phyloP scores from a whole-genome alignment of 2,888 invertebrate genomes.

The Oscheius onirici region DNA sequence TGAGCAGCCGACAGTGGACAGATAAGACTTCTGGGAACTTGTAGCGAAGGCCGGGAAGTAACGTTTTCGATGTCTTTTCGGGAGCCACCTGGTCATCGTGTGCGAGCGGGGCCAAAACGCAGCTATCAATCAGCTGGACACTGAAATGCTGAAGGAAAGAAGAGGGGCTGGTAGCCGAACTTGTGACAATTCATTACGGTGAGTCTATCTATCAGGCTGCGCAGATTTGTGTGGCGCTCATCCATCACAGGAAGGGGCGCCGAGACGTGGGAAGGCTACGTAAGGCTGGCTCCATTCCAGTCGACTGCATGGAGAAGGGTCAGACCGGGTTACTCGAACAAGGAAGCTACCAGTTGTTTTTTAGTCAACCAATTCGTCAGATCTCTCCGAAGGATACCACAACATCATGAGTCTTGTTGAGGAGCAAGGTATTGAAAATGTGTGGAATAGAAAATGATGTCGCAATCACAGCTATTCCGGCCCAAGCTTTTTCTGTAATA shows the following conservation, averaged over 20 bases:
- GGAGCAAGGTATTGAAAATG: no score
- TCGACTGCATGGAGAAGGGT: constrained; percentile 4
- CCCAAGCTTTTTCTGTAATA: no score
- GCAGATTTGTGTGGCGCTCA: constrained; percentile 31
- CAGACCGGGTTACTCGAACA: not conserved
- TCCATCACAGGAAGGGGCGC: constrained; percentile 22
- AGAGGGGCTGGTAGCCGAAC: constrained; percentile 1
- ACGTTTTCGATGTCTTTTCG: no score
- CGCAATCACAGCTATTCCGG: no score
- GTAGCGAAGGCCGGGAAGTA: not conserved
- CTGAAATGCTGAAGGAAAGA: constrained; percentile 12
- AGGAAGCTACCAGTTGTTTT: no score
- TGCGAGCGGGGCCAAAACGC: not conserved
- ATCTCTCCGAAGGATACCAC: no score
- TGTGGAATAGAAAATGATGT: no score
- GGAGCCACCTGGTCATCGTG: no score
- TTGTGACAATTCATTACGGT: constrained; percentile 32
- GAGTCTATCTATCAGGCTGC: constrained; percentile 32
- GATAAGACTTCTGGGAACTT: constrained; percentile 7
- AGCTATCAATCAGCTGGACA: constrained; percentile 8
- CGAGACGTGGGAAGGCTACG: constrained; percentile 31
- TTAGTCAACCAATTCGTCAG: no score
- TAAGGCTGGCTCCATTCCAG: not conserved
- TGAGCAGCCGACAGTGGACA: constrained; percentile 22
- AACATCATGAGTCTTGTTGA: no score